Evolutionary conservation across 2,113 vertebrate genomes (phyloP).

Genomic region (Astur gentilis): DNA sequence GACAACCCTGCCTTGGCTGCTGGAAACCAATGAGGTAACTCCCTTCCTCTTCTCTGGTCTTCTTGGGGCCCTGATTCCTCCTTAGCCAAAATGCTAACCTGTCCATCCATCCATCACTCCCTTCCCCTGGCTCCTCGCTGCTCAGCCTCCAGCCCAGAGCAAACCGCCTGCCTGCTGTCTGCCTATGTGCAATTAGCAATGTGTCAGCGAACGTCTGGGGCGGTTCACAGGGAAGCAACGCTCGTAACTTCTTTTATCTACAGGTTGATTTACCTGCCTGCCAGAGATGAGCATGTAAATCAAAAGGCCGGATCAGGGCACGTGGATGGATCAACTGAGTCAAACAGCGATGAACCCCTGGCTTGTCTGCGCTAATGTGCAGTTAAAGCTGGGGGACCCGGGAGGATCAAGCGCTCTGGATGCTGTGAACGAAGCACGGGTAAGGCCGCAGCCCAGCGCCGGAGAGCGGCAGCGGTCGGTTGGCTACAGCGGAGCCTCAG

Average conservation of each 20-base stretch:
- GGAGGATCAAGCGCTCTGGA: neutral
- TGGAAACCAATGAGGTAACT: slow-evolving; percentile 35
- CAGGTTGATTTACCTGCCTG: neutral
- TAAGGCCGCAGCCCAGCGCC: neutral
- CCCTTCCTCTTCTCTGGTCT: slow-evolving; percentile 35
- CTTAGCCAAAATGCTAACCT: neutral
- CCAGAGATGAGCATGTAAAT: neutral
- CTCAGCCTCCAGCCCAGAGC: neutral
- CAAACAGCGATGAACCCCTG: neutral
- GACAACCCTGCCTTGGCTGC: neutral
- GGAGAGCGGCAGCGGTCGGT: neutral
- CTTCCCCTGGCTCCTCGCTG: neutral
- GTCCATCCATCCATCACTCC: neutral
- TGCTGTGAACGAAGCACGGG: neutral
- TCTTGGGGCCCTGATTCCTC: neutral
- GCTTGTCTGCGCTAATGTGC: neutral
- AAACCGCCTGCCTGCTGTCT: neutral
- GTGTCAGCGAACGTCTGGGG: neutral
- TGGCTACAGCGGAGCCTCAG: neutral
- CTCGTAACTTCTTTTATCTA: neutral
- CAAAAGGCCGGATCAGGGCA: neutral
- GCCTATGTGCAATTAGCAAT: neutral
- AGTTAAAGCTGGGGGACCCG: neutral
- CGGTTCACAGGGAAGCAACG: neutral
- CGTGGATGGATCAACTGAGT: neutral